Conservation (phyloP, 2,797 vertebrate species). For the Spinus pinus region DNA sequence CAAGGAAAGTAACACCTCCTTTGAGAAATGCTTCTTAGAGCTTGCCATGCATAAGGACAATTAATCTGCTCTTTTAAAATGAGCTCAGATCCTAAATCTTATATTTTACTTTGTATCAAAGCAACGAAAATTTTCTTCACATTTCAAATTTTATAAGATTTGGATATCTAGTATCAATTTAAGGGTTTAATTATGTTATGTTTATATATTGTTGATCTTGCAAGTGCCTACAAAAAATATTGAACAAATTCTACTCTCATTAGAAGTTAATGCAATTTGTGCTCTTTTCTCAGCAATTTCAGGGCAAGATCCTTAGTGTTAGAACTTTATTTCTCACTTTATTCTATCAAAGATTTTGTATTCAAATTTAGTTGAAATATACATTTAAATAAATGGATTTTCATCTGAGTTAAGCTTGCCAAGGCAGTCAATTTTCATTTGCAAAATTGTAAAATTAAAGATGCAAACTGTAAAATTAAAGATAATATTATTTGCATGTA, state of each 20-base stretch:
- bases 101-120: not conserved
- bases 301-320: not conserved
- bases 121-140: not conserved
- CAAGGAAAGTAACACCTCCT: not conserved
- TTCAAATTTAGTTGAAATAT: not conserved
- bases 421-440: not conserved
- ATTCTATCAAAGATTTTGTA: not conserved
- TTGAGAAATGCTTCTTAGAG: not conserved
- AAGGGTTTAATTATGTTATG: not conserved
- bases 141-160: not conserved
- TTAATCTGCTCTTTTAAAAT: not conserved
- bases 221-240: not conserved
- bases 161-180: not conserved
- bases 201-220: not conserved
- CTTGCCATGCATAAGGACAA: not conserved
- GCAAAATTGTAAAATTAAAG: not conserved
- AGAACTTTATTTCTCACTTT: not conserved
- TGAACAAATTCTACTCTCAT: not conserved
- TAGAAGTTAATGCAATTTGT: not conserved
- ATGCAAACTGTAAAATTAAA: not conserved
- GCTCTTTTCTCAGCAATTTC: not conserved
- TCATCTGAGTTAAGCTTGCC: not conserved
- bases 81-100: not conserved
- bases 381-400: not conserved
- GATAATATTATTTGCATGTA: not conserved